phyloP scores from a whole-genome alignment of 2,888 invertebrate species.

The Diplolepis rosae region DNA sequence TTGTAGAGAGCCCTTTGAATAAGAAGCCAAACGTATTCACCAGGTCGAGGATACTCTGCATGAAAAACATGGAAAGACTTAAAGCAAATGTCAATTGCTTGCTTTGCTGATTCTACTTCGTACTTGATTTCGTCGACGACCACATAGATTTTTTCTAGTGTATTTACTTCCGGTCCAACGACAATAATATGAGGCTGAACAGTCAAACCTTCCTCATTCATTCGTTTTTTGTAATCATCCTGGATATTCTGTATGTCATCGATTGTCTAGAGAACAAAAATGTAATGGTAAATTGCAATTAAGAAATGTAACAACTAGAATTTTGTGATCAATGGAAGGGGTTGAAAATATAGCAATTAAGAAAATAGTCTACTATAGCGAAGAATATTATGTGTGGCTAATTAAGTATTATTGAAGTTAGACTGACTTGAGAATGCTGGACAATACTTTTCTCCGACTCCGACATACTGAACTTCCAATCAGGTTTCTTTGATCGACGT shows the following conservation, averaged over 20 bases:
- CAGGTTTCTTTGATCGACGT: not conserved
- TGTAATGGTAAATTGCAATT: not conserved
- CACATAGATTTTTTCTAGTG: no score
- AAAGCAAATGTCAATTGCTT: no score
- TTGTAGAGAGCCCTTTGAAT: slow-evolving; percentile 22
- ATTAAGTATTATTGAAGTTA: not conserved
- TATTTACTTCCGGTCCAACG: slow-evolving; percentile 10
- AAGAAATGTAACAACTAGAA: not conserved
- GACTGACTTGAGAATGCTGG: not conserved
- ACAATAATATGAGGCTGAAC: slow-evolving; percentile 31
- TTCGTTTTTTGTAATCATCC: not conserved
- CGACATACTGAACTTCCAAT: not conserved
- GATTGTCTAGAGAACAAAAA: not conserved
- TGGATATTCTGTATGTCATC: not conserved
- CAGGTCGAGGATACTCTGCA: not conserved
- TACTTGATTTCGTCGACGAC: no score
- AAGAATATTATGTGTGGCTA: not conserved
- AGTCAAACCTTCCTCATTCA: not conserved
- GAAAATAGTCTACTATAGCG: not conserved
- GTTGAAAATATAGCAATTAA: not conserved
- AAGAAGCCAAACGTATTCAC: slow-evolving; percentile 20
- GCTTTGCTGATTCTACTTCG: no score
- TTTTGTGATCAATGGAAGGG: not conserved
- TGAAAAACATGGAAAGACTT: no score
- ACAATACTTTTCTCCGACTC: not conserved